Percentiles rank a stretch among this genome's conserved stretches.
Evolutionary conservation across 2,797 vertebrate species (phyloP).

Genomic region (Urophycis tenuis): DNA sequence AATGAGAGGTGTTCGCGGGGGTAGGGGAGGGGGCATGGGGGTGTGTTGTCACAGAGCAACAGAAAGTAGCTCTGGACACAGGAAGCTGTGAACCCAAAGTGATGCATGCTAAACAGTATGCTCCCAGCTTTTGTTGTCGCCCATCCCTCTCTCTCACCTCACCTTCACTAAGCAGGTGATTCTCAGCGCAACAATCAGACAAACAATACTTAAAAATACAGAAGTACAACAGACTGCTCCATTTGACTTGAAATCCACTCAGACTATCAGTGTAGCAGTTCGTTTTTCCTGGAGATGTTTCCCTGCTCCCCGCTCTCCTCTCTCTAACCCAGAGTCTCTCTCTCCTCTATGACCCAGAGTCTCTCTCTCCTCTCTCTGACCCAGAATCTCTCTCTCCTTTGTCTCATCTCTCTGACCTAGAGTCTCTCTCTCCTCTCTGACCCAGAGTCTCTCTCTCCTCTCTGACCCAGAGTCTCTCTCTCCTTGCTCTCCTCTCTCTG

Average conservation of each 20-base stretch:
- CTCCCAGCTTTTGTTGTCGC: too few species aligned
- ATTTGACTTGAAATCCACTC: too few species aligned
- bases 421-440: conserved; percentile 1
- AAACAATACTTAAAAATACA: too few species aligned
- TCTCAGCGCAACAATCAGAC: too few species aligned
- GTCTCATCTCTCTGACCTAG: too few species aligned
- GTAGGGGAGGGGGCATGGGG: neutral
- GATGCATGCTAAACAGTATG: conserved; percentile 33
- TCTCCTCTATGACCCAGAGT: neutral
- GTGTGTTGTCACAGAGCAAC: conserved; percentile 32
- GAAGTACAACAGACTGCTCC: too few species aligned
- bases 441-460: neutral
- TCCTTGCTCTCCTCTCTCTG: neutral
- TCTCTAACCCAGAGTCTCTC: neutral
- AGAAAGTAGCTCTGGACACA: conserved; percentile 49
- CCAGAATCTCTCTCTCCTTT: neutral
- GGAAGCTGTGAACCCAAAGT: conserved; percentile 56
- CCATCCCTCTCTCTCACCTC: too few species aligned
- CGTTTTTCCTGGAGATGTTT: too few species aligned
- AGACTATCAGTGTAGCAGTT: too few species aligned
- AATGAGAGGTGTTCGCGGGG: too few species aligned
- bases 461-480: too few species aligned
- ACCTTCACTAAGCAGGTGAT: too few species aligned
- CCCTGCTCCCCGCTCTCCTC: neutral
- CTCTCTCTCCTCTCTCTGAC: conserved; percentile 3